Conservation (phyloP, 2,113 vertebrate species). For the Ploceus nigricollis region DNA sequence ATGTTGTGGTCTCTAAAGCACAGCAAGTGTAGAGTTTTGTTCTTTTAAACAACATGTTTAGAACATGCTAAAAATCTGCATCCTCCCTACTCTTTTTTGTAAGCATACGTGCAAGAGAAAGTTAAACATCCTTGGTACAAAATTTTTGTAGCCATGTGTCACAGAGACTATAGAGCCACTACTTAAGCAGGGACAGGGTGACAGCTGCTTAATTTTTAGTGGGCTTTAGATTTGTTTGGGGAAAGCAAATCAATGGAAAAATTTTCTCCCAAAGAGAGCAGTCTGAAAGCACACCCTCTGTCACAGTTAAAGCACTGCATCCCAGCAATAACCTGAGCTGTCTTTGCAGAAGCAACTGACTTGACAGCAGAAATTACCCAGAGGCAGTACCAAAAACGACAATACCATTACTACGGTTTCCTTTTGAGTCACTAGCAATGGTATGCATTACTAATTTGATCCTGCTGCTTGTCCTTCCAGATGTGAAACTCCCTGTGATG, state of each 20-base stretch:
- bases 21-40: neutral
- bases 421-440: slow-evolving; percentile 14
- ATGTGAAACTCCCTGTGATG: neutral
- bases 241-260: neutral
- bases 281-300: neutral
- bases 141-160: neutral
- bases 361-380: neutral
- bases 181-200: neutral
- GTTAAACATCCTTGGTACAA: neutral
- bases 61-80: neutral
- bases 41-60: neutral
- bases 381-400: neutral
- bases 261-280: neutral
- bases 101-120: neutral
- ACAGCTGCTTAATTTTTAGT: neutral
- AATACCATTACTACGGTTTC: neutral
- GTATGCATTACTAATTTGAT: slow-evolving; percentile 4
- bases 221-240: neutral
- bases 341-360: neutral
- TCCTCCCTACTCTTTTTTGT: neutral
- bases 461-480: neutral
- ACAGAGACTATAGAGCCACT: neutral
- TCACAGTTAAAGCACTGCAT: neutral
- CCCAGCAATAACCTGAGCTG: neutral
- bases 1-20: neutral